Evolutionary conservation across 2,797 vertebrate species (phyloP), one percentile per base, ranked within the genome.

Genomic region (Limosa lapponica): DNA sequence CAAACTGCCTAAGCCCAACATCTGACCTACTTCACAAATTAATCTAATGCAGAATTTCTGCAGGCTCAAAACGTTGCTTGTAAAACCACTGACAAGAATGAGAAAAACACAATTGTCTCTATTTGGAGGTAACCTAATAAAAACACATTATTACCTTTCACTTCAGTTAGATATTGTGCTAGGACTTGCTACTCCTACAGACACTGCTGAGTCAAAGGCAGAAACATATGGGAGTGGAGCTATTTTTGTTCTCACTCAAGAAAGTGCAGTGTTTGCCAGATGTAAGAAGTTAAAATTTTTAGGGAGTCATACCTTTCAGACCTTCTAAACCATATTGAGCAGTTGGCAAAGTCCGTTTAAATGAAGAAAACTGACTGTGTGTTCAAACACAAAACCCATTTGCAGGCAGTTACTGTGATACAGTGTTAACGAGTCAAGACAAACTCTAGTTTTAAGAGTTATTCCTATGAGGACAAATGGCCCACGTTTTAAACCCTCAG

Each of bases 181-280:
- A 73, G 87, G 80, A 90, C 70, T 89, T 2, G 66, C 54, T 84
- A 93, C 94, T 93, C 92, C 87, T 88, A 94, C 92, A 88, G 80
- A 88, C 81, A 66, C 82, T 87, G 90, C 94, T 96, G 88, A 96
- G 81, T 95, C 94, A 95, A 93, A 96, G 78, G 86, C 90, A 96
- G 79, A 94, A 94, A 95, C 75, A 80, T 73, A 94, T 41, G 81
- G 82, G 58, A 95, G 90, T 19, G 20, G 19, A 87, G 73, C 80
- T 95, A 95, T 71, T 95, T 94, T 64, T 80, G n/a, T 64, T 94
- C 67, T 90, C 83, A 66, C 77, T 91, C 78, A 77, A 77, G 74
- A 93, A 89, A 87, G 89, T 36, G 44, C 20, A 36, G 58, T 36
- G 46, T 65, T 65, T 85, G 72, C 66, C 91, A 95, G 71, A 87